Conservation (phyloP, 2,888 invertebrate species). For the Drosophila fungiperda region DNA sequence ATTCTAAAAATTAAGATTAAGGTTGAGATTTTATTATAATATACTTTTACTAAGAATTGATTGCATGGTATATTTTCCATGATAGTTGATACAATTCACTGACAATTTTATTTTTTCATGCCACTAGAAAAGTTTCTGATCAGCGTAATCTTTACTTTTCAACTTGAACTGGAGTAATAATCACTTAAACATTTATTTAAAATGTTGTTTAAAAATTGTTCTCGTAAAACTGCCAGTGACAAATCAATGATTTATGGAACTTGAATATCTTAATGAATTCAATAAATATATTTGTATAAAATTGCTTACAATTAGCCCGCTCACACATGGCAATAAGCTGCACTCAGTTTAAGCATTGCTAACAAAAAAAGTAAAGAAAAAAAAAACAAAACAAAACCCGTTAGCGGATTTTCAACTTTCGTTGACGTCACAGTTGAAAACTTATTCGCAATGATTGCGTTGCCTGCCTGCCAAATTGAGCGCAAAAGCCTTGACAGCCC, state of each 20-base stretch:
- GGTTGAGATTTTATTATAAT: background rate
- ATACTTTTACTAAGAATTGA: background rate
- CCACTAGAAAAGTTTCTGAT: no score
- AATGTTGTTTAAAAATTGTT: background rate
- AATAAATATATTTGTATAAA: background rate
- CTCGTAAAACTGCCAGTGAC: background rate
- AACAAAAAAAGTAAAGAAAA: background rate
- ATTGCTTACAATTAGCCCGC: background rate
- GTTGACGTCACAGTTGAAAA: constrained; percentile 61
- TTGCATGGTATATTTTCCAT: background rate
- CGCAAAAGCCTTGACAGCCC: constrained; percentile 73
- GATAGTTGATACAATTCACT: background rate
- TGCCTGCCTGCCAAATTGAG: constrained; percentile 72
- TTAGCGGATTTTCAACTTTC: constrained; percentile 13
- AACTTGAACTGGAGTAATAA: background rate
- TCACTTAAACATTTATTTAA: background rate
- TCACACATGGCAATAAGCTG: background rate
- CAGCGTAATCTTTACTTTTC: background rate
- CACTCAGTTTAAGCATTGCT: background rate
- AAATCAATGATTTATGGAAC: background rate
- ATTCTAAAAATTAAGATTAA: background rate
- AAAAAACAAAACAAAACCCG: background rate
- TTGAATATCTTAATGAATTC: background rate
- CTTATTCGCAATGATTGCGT: constrained; percentile 65
- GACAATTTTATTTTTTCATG: background rate